Percentiles rank a stretch among this genome's conserved stretches.
Evolutionary conservation across 35 echinoderm and acorn worm species (phyloP).

Genomic region (Strongylocentrotus purpuratus): DNA sequence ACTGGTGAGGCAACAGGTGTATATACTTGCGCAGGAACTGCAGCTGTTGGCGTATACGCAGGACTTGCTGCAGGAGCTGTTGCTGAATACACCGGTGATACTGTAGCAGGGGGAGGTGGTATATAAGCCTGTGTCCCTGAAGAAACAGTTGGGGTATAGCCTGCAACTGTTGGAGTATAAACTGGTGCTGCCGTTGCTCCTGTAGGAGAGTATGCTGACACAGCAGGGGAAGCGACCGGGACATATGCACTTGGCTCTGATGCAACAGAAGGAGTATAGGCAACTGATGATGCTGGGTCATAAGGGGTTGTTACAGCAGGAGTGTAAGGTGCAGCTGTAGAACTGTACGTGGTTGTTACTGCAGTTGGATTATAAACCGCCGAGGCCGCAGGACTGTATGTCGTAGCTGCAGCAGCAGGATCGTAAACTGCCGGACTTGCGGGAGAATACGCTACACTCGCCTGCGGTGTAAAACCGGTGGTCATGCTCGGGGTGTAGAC

Average conservation of each 20-base stretch:
- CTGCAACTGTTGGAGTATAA: constrained; percentile 6
- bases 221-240: neutral
- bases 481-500: constrained; percentile 31
- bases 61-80: neutral
- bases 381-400: neutral
- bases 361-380: constrained; percentile 21
- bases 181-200: neutral
- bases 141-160: neutral
- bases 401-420: constrained; percentile 7
- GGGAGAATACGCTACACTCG: neutral
- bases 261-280: neutral
- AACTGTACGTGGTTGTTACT: neutral
- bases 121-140: neutral
- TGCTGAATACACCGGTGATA: neutral
- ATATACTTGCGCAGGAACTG: neutral
- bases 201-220: constrained; percentile 2
- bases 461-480: constrained; percentile 2
- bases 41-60: neutral
- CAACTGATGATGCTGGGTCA: neutral
- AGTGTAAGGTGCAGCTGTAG: neutral
- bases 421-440: neutral
- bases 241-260: neutral
- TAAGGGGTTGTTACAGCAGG: neutral
- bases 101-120: neutral
- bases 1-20: neutral